phyloP scores from a whole-genome alignment of 2,113 vertebrate species.

The Mobula birostris region DNA sequence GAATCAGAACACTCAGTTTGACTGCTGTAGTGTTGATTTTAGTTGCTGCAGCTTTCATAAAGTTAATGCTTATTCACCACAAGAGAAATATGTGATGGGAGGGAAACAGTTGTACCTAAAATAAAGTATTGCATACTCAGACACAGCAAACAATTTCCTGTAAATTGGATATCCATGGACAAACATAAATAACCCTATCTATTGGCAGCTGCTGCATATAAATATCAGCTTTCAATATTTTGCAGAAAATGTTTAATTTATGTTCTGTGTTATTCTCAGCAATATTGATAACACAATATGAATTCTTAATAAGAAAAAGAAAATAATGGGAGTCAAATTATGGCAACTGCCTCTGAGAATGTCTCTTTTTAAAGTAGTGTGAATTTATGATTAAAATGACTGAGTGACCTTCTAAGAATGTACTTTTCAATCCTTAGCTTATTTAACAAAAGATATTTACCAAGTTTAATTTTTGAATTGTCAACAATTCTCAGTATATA shows the following conservation, averaged over 20 bases:
- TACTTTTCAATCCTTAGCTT: not conserved
- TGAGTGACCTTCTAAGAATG: not conserved
- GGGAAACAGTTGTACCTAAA: not conserved
- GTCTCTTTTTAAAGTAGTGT: not conserved
- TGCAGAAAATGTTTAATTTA: slow-evolving; percentile 4
- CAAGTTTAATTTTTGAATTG: not conserved
- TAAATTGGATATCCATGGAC: slow-evolving; percentile 13
- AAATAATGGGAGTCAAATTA: not conserved
- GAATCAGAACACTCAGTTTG: not conserved
- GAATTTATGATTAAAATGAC: not conserved
- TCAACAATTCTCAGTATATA: not conserved
- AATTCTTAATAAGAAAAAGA: not conserved
- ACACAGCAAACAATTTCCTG: slow-evolving; percentile 4
- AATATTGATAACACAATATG: not conserved
- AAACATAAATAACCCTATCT: slow-evolving; percentile 6
- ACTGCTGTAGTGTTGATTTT: not conserved
- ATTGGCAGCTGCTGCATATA: not conserved
- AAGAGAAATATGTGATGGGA: not conserved
- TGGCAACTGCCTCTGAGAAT: not conserved
- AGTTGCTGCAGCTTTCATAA: not conserved
- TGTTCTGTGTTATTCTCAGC: not conserved
- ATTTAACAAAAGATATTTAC: not conserved
- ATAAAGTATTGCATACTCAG: not conserved
- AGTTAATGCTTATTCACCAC: not conserved
- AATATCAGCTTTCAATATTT: not conserved